Evolutionary conservation across 2,797 vertebrate genomes (phyloP), one percentile per base, ranked within the genome.

Genomic region (Epinephelus coioides): DNA sequence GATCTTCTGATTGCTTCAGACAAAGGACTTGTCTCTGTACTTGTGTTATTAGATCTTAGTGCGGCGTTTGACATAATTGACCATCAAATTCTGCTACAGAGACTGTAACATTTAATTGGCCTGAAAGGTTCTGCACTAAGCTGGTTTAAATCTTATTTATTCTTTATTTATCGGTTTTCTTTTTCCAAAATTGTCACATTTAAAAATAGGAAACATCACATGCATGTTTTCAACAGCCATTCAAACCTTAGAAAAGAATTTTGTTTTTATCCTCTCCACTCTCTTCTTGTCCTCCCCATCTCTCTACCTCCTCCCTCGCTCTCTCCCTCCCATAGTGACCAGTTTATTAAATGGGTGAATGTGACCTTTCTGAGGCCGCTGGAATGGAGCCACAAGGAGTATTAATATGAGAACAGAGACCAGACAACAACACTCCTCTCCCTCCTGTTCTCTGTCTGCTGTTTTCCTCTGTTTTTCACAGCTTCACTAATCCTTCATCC

Each of bases 351-450:
- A 86, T 34, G 69, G 68, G 59, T 44, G 75, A 79, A 25, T 43
- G 50, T 83, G 87, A 90, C 88, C 81, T 89, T 88, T 81, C 18
- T 46, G 55, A 68, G 60, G 65, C 60, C 40, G n/a, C 73, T 84
- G 73, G 81, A 87, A 30, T 2, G 40, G 23, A 83, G 71, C 75
- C 79, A 75, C 10, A 54, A 79, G 10, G 46, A 49, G 63, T 55
- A 68, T 75, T 76, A 65, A 61, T 51, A 76, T 47, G 64, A 65
- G 69, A 73, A 51, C 46, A 70, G 60, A 72, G 56, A 67, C 57
- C 51, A 69, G 82, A 77, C 73, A 75, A 62, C 69, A 68, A 40
- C 68, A 50, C 67, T 69, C 54, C 63, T 51, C n/a, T 4, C 17
- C 34, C 18, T 49, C 38, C 38, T 65, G 44, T 21, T 83, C 59